phyloP scores from a whole-genome alignment of 2,113 vertebrate species.

The Polyodon spathula region DNA sequence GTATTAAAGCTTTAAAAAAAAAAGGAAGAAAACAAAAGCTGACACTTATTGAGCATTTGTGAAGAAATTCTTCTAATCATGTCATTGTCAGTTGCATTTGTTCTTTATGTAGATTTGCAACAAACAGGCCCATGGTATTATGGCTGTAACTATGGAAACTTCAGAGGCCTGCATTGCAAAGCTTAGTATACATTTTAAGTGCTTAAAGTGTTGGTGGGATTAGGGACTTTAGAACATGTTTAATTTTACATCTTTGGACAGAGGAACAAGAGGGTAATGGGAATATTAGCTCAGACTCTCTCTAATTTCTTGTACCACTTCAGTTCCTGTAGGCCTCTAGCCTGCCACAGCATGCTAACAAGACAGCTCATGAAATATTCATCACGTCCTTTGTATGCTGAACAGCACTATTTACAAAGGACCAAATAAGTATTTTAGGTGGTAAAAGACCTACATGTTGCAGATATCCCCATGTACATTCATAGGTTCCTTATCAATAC shows the following conservation, averaged over 20 bases:
- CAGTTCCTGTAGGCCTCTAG: conserved; percentile 40
- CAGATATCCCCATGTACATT: not conserved
- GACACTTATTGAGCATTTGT: conserved; percentile 1
- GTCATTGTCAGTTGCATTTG: conserved; percentile 15
- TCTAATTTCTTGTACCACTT: conserved; percentile 67
- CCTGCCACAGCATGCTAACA: conserved; percentile 51
- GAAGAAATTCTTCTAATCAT: conserved; percentile 14
- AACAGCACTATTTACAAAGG: conserved; percentile 23
- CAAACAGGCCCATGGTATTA: conserved; percentile 44
- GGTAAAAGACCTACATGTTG: not conserved
- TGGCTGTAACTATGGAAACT: conserved; percentile 65
- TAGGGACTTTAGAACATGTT: conserved; percentile 69
- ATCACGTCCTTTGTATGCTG: conserved; percentile 43
- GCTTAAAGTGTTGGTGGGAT: conserved; percentile 69
- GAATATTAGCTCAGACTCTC: conserved; percentile 55
- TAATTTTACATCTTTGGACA: conserved; percentile 70
- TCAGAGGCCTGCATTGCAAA: conserved; percentile 53
- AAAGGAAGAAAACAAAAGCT: not conserved
- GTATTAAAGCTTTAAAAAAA: not conserved
- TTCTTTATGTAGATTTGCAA: conserved; percentile 24
- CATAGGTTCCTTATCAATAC: no score
- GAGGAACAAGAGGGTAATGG: conserved; percentile 62
- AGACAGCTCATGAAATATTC: conserved; percentile 58
- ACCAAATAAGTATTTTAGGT: not conserved
- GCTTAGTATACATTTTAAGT: conserved; percentile 56